Conservation (phyloP, 2,113 vertebrate species). For the Aleadryas rufinucha region DNA sequence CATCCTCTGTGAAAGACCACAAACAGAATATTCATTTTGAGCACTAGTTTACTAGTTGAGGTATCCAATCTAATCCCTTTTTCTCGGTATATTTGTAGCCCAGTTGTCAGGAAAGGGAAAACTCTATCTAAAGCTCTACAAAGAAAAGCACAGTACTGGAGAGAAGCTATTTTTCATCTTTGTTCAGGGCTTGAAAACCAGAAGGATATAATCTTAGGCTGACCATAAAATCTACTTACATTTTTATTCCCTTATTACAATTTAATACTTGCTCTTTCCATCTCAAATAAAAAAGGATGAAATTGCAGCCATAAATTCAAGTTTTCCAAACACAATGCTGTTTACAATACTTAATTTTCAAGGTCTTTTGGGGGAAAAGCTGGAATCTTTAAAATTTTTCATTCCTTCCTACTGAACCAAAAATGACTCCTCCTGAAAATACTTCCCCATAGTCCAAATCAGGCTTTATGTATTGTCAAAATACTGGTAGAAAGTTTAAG, state of each 20-base stretch:
- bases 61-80: not conserved
- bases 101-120: not conserved
- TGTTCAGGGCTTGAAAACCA: not conserved
- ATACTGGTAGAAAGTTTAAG: not conserved
- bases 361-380: not conserved
- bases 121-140: not conserved
- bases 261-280: not conserved
- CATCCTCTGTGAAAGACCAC: not conserved
- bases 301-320: not conserved
- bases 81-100: not conserved
- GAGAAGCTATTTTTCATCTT: not conserved
- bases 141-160: not conserved
- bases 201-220: not conserved
- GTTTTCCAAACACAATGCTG: not conserved
- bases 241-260: not conserved
- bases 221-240: not conserved
- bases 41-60: not conserved
- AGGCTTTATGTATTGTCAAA: not conserved
- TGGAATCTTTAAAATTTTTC: not conserved
- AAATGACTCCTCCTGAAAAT: fast-evolving
- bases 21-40: not conserved
- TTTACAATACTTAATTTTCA: not conserved
- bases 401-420: not conserved
- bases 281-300: not conserved
- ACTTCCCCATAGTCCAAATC: not conserved